Conservation (phyloP, 2,797 vertebrate species). For the Chelmon rostratus region DNA sequence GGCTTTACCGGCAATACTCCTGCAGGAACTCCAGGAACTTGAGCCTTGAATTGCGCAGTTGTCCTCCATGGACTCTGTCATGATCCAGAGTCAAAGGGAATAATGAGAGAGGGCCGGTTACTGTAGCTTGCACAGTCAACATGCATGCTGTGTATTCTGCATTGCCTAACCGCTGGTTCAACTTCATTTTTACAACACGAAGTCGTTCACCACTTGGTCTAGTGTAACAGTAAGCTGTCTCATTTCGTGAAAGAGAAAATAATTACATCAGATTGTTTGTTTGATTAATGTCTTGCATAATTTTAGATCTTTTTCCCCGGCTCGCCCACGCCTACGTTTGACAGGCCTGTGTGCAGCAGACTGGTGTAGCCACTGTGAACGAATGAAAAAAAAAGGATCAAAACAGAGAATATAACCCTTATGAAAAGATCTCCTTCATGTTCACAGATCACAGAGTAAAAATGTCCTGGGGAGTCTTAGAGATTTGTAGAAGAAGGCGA, state of each 20-base stretch:
- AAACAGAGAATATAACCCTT: conserved; percentile 2
- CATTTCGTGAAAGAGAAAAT: conserved; percentile 18
- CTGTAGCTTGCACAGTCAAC: conserved; percentile 46
- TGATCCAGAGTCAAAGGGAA: conserved; percentile 73
- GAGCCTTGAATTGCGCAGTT: conserved; percentile 49
- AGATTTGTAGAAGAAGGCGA: conserved; percentile 26
- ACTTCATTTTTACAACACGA: conserved; percentile 45
- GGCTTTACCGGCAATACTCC: conserved; percentile 46
- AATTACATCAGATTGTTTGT: neutral
- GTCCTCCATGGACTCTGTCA: conserved; percentile 62
- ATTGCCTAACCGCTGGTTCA: conserved; percentile 36
- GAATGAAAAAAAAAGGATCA: conserved; percentile 22
- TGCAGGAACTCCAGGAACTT: conserved; percentile 51
- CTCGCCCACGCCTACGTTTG: conserved; percentile 15
- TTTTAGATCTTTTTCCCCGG: neutral
- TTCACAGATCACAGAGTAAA: conserved; percentile 31
- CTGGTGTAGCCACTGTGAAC: conserved; percentile 15
- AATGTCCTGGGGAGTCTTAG: conserved; percentile 30
- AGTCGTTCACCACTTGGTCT: conserved; percentile 13
- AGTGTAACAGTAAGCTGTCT: conserved; percentile 6
- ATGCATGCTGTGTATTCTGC: conserved; percentile 38
- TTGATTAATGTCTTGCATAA: conserved; percentile 31
- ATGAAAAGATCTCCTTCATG: conserved; percentile 13
- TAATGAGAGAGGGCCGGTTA: conserved; percentile 54
- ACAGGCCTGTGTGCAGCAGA: conserved; percentile 27